These are phyloP conservation scores for Glaucopsyche alexis DNA, from an alignment of 2,888 invertebrate species.

Conservation along the genomic window DNA sequence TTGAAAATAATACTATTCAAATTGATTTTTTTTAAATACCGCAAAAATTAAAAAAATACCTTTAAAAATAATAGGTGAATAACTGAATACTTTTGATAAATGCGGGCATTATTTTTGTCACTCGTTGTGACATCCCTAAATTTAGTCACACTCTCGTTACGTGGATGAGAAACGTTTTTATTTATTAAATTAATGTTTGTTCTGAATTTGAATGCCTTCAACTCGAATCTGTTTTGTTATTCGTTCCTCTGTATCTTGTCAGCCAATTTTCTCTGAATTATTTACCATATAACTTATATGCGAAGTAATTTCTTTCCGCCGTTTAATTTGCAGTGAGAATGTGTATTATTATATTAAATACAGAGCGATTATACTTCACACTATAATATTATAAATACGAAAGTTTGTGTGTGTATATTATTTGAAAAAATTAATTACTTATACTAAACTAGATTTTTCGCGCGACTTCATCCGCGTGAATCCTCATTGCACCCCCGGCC, in stretches of 20 bases:
- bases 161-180: conserved; percentile 30
- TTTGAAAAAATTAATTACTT: no score
- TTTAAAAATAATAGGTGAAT: not conserved
- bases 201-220: conserved; percentile 28
- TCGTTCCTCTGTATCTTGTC: not conserved
- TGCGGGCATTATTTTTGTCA: no score
- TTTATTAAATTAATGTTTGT: conserved; percentile 32
- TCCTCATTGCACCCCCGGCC: no score
- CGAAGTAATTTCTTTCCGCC: not conserved
- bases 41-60: no score
- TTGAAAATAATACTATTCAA: no score
- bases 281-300: not conserved
- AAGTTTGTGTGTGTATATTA: no score
- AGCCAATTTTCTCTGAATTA: not conserved
- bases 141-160: conserved; percentile 24
- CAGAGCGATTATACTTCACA: no score
- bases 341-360: not conserved
- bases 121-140: not conserved
- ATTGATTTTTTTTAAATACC: no score
- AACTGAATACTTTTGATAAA: no score
- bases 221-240: conserved; percentile 4
- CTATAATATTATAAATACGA: no score
- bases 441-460: no score
- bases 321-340: not conserved
- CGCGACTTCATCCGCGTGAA: no score